Base-by-base conservation (phyloP, 2,888 invertebrate species). In the Abrostola triplasia region DNA sequence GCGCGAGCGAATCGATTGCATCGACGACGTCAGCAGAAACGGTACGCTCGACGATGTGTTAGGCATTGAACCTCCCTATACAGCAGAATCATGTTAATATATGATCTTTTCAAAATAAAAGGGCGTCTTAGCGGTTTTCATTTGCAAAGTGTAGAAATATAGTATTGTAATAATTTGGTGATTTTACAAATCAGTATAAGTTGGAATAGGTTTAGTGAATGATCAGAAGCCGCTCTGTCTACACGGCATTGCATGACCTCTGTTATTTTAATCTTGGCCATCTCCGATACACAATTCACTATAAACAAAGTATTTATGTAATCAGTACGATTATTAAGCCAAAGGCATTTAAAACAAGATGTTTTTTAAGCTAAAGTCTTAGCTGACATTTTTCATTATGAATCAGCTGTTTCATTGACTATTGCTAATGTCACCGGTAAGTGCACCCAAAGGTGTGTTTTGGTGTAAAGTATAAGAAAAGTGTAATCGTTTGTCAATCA, bases 11-110 rank as follows among this genome's bases (percentile, higher is more conserved):
- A 97, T 88, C 42, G 93, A 92, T 82, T 91, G 91, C 91, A 90
- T 90, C 59, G 93, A 92, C 42, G 92, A 97, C 81, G 97, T 97
- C 84, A 97, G 95, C 92, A 98, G 95, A 92, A 97, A 97, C 77
- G 98, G 98, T 75, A 98, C 98, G 91, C 97, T 98, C 93, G 97
- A 97, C 84, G 98, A 97, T 69, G 98, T 98, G 90, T 98, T 98
- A 84, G 98, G 98, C 97, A 98, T 97, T 79, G 98, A 98, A 83
- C 97, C 97, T 85, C 97, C 97, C 98, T 98, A 95, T 6, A 83
- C 71, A 80, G 67, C 73, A 70, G 51, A 64, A 65, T 62, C 41
- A 66, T 59, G 48, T 71, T 75, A 75, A 53, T 65, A 67, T 44
- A 36, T 38, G 61, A 24, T 56, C 54, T 44, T 55, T 38, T n/a